Evolutionary conservation across 2,888 invertebrate species (phyloP), one percentile per base, ranked within the genome.

Genomic region (Drosophila barbarae): DNA sequence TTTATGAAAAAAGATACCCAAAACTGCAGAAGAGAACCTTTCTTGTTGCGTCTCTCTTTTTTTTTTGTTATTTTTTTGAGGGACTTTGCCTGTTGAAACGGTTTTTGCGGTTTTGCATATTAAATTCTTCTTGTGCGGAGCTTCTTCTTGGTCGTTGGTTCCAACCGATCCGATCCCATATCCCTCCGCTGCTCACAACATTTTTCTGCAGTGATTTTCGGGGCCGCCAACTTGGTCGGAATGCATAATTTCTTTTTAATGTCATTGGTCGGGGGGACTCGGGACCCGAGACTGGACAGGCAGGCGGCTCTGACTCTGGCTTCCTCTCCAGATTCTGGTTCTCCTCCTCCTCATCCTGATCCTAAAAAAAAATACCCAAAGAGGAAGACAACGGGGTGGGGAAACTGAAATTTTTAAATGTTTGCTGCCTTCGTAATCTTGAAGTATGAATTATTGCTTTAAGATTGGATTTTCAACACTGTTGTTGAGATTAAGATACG

Each of bases 381-480:
- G 23, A 8, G 26, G 26, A n/a, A 7, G 41, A 23, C 32, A 44
- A 28, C 21, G 36, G 36, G 35, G 36, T 35, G 55, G 71, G 57
- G 36, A 53, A 44, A 44, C 46, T 28, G 74, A 84, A 85, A 82
- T 82, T 82, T 82, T 82, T 86, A 85, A 85, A 82, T 86, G 86
- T 82, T 86, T 82, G 85, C 82, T 84, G 81, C 84, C 84, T 82
- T 85, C 86, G 86, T 82, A 83, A 83, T 86, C 86, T 83, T 80
- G 77, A 85, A 84, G 82, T 87, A 87, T 87, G 87, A 87, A 80
- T 87, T 87, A 87, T 87, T 86, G 77, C 87, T 87, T 87, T 85
- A 76, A 87, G 87, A 87, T 87, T 87, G 87, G 81, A 86, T 87
- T 88, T 88, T 88, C 87, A 87, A 86, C 87, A 85, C 87, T 77